These are phyloP conservation scores for Luffia ferchaultella DNA, from an alignment of 2,888 invertebrate species.

Conservation along the genomic window DNA sequence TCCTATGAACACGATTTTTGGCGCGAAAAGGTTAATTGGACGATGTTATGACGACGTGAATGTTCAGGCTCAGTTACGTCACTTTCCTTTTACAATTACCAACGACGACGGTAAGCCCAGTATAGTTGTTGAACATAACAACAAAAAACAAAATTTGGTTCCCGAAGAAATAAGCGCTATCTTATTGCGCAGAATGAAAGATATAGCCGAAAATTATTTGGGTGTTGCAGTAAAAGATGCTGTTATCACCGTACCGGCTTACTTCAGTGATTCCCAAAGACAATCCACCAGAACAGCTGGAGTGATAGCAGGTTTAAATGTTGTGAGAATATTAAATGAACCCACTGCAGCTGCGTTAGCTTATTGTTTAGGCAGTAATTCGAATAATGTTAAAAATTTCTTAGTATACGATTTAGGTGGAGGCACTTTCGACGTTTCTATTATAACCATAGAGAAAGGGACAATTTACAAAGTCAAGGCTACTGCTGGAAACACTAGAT, in stretches of 20 bases:
- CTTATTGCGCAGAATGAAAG: constrained; percentile 40
- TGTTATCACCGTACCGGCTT: constrained; percentile 45
- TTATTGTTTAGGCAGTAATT: constrained; percentile 29
- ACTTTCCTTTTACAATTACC: constrained; percentile 33
- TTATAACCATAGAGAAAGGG: constrained; percentile 28
- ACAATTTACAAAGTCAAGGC: constrained; percentile 36
- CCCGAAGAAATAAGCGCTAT: constrained; percentile 45
- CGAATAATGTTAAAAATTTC: constrained; percentile 27
- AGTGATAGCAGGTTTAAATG: constrained; percentile 35
- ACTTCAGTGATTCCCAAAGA: constrained; percentile 40
- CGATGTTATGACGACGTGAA: constrained; percentile 35
- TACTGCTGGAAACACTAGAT: constrained; percentile 31
- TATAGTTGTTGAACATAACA: constrained; percentile 31
- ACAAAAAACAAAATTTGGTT: constrained; percentile 28
- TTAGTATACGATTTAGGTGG: constrained; percentile 45
- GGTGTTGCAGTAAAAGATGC: constrained; percentile 32
- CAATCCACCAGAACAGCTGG: constrained; percentile 38
- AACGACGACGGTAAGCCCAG: constrained; percentile 43
- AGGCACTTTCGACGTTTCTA: constrained; percentile 41
- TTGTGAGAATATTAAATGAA: constrained; percentile 39
- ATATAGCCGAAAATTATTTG: constrained; percentile 34
- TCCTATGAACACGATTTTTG: constrained; percentile 38
- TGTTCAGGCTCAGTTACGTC: constrained; percentile 36
- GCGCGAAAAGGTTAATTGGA: constrained; percentile 40
- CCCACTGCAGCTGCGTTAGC: constrained; percentile 44